These are phyloP conservation scores for Mellivora capensis DNA, from an alignment of 2,113 vertebrate species.

Conservation along the genomic window DNA sequence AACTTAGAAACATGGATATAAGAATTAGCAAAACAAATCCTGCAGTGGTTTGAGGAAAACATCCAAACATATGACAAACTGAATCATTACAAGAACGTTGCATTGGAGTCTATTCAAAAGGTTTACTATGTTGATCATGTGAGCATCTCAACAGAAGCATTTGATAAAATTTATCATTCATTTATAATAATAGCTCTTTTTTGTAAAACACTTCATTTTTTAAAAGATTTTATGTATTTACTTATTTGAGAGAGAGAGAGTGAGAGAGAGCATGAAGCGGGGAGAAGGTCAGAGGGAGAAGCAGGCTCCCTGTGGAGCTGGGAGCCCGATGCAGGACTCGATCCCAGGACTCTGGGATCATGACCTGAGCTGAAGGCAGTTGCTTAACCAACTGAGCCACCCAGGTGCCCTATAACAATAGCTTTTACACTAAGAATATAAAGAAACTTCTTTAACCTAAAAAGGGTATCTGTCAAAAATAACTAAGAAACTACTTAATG, in stretches of 20 bases:
- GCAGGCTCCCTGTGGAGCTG: too few species aligned
- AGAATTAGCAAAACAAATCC: not conserved
- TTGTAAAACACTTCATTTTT: too few species aligned
- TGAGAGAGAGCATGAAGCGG: too few species aligned
- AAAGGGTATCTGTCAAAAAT: not conserved
- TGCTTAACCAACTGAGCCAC: too few species aligned
- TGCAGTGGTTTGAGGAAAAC: not conserved
- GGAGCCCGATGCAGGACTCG: too few species aligned
- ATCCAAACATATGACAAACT: not conserved
- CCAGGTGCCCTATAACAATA: not conserved
- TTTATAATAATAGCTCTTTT: not conserved
- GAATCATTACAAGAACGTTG: not conserved
- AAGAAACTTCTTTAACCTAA: not conserved
- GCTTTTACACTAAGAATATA: not conserved
- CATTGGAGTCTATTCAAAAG: not conserved
- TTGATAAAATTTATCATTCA: not conserved
- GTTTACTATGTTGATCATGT: not conserved
- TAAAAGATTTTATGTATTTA: too few species aligned
- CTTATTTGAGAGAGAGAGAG: too few species aligned
- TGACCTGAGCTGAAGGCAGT: too few species aligned
- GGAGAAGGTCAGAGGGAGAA: too few species aligned
- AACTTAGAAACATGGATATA: not conserved
- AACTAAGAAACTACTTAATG: not conserved
- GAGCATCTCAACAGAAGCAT: not conserved
- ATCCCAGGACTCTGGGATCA: too few species aligned